Evolutionary conservation across 2,797 vertebrate species (phyloP), one percentile per base, ranked within the genome.

Genomic region (Rallus crepitans): DNA sequence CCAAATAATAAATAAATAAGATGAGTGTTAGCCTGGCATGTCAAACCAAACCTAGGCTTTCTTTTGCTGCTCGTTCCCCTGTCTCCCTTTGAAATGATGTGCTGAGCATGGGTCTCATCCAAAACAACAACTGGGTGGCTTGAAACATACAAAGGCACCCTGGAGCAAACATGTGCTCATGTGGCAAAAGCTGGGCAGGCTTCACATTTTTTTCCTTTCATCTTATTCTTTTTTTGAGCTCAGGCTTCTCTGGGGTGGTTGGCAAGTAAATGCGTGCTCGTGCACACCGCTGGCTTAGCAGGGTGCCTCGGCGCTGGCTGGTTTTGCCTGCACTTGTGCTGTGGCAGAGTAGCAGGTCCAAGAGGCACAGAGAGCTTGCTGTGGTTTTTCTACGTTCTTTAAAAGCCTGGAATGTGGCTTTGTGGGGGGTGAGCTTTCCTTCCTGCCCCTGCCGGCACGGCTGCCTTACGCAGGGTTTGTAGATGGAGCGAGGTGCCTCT

Each of bases 1-100:
- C 65, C 63, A 86, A 86, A 80, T 64, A 85, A 57, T 39, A 53
- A 87, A 75, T 55, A 55, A 82, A 64, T 59, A 14, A 86, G 30
- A 63, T 27, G 60, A 53, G 27, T 16, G 21, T 61, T 68, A 78
- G 31, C 27, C 52, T 0, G 3, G 48, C 53, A 31, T 25, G 19
- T 66, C n/a, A 71, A 82, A 93, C 25, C 8, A 77, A 89, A 78
- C 47, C 53, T 75, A 11, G 28, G 30, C 27, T 37, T 90, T 83
- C 20, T 70, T 33, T 72, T 75, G 50, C 66, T 70, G 47, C 27
- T 80, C 2, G 1, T 75, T 45, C 60, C 64, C 92, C 60, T 84
- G 53, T 59, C 65, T 89, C 17, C 13, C 53, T 86, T 85, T 33
- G 65, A 96, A 89, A 64, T 33, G 30, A 72, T 15, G 8, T 17